Base-by-base conservation (phyloP, 1,140 invertebrate species). In the Grapholita molesta region DNA sequence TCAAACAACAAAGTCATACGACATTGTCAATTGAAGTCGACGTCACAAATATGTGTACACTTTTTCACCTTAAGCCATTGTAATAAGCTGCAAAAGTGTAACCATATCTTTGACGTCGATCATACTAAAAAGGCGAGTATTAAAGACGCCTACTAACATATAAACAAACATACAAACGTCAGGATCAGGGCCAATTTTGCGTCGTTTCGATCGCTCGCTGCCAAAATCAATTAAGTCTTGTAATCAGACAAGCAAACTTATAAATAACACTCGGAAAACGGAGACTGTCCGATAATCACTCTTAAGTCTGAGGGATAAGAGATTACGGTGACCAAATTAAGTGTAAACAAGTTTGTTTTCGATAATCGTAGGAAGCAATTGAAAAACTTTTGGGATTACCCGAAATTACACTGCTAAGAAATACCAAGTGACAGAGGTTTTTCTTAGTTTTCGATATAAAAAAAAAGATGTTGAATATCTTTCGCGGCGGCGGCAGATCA, bases 361-460 rank as follows among this genome's bases (percentile, higher is more conserved):
- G 7, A 72, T 82, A 79, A 82, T 78, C 77, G 77, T 82, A 77
- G 75, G 77, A 77, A 69, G 72, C 69, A 67, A 70, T 48, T 70
- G 35, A 38, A 70, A 73, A 74, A 79, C 71, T 65, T 79, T 74
- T 75, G 28, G 86, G 84, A 86, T 89, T 82, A 85, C 80, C 76
- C 70, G 68, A 86, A 86, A 87, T 86, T 81, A 80, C 82, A 74
- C 79, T 82, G 78, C 80, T 79, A 68, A 76, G 66, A 76, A 76
- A 77, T 73, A 70, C 70, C 73, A 72, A 77, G 70, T 74, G 67
- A 70, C 69, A 55, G 72, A 66, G 28, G 69, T 83, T 84, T 84
- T 88, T 82, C 78, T 89, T 83, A 84, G 81, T 83, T 87, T 86
- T 82, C 84, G 77, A 88, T 88, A 82, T 79, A 84, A 86, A 83